Base-by-base conservation (phyloP, 2,797 vertebrate species). In the Syncerus caffer region DNA sequence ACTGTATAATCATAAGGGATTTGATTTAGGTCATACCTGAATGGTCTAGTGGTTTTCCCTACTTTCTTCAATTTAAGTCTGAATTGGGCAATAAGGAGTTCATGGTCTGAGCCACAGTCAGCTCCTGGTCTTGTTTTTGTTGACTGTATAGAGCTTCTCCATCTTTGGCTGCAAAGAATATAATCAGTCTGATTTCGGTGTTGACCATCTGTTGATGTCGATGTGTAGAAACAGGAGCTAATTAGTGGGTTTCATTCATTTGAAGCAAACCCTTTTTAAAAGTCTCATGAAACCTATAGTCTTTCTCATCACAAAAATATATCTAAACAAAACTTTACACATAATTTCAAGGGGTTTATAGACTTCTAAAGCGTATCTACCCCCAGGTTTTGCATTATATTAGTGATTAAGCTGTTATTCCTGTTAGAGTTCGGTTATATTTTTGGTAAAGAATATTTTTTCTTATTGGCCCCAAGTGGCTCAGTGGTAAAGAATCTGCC, bases 391-490 rank as follows among this genome's bases (percentile, higher is more conserved):
- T 96, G 29, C 82, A 34, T 62, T 95, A 11, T 58, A 55, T 93
- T 95, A 25, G 31, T 57, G 16, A 91, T 57, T 78, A 60, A 82
- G n/a, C n/a, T 89, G 3, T 83, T 95, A 64, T 80, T 96, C 90
- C 47, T 74, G 0, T 64, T 86, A 67, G n/a, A 80, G 12, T 94
- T 86, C 58, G 8, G 6, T 50, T 90, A 21, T 84, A 58, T 76
- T 94, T 98, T 96, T 90, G 21, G 79, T 89, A 25, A 45, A 92
- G 76, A 94, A 85, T 34, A 19, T 25, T 42, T 42, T 71, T 25
- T 74, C 23, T 74, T 42, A 74, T 8, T 74, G 71, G 12, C 71
- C 12, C 6, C 38, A 74, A 74, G 71, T 74, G 34, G 21, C 38
- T 74, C 71, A 74, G 71, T 42, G 71, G 38, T 74, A 74, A 42